Evolutionary conservation across 92 coral and sea anemone species (phyloP), one percentile per base, ranked within the genome.

Genomic region (Epizoanthus rinbou): DNA sequence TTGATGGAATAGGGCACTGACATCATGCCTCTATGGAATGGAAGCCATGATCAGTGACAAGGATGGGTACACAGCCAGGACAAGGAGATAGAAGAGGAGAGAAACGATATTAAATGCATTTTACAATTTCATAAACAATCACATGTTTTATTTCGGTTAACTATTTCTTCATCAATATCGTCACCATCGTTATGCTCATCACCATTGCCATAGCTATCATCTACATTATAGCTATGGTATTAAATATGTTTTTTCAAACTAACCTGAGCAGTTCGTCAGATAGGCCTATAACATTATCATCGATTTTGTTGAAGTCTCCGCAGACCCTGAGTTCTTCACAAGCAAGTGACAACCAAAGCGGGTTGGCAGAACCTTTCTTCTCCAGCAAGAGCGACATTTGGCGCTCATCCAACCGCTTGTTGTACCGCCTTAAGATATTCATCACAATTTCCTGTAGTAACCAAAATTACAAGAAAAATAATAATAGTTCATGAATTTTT

Each of bases 281-380:
- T 25, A 96, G 86, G 47, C 93, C 88, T 9, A 72, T 84, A 17
- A 96, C 91, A 86, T 96, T 96, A 69, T 96, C 99, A 64, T 96
- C 95, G 86, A 96, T 95, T 75, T 76, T 82, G 76, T 91, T 80
- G 92, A 94, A 94, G 69, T 88, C 93, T 21, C 99, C 99, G 68
- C 81, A 96, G 43, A 96, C 99, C 69, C 99, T 86, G 22, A 96
- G 92, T 74, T 96, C 99, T 66, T 96, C 98, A 66, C 99, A 96
- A 6, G 99, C 99, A 25, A 96, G 79, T 5, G 99, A 91, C 43
- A 96, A 64, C 99, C 99, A 96, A 64, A 96, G 83, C 5, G 99
- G 99, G 57, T 96, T 96, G 0, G 98, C 94, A 19, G 99, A 96
- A 5, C 99, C 99, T 62, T 92, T 85, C 88, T 96, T 96, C 50